These are phyloP conservation scores for Rhagologus leucostigma DNA, from an alignment of 2,113 vertebrate species.

Conservation along the genomic window DNA sequence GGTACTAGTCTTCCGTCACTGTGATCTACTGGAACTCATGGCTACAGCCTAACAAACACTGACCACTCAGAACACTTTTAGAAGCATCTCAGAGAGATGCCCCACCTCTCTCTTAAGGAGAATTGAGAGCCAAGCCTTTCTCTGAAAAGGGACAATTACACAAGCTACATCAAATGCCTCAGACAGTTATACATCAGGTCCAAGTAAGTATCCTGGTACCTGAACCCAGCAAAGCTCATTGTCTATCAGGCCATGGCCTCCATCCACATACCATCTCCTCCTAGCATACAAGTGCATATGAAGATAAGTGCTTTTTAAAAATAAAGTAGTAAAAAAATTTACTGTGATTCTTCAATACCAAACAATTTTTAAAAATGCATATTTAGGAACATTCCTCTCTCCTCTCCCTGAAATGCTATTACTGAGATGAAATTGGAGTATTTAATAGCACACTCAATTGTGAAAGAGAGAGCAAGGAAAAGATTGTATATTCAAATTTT, in stretches of 20 bases:
- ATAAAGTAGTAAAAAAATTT: not conserved
- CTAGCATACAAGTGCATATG: not conserved
- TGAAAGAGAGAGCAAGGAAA: not conserved
- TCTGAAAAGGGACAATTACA: not conserved
- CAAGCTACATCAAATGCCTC: not conserved
- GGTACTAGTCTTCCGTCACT: not conserved
- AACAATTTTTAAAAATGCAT: fast-evolving
- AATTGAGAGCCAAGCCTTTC: not conserved
- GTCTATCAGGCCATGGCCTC: not conserved
- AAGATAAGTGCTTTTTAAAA: not conserved
- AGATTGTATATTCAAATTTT: not conserved
- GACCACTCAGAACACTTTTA: not conserved
- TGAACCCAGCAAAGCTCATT: not conserved
- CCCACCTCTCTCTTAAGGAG: not conserved
- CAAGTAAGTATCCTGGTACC: not conserved
- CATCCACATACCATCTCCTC: not conserved
- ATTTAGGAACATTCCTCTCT: not conserved
- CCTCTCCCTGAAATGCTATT: not conserved
- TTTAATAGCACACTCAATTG: not conserved
- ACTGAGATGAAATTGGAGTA: not conserved
- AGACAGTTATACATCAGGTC: not conserved
- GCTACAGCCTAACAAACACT: not conserved
- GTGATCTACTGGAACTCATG: fast-evolving
- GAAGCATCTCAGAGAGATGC: not conserved
- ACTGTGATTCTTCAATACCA: not conserved